Base-by-base conservation (phyloP, 2,888 invertebrate species). In the Euzophera pinguis region DNA sequence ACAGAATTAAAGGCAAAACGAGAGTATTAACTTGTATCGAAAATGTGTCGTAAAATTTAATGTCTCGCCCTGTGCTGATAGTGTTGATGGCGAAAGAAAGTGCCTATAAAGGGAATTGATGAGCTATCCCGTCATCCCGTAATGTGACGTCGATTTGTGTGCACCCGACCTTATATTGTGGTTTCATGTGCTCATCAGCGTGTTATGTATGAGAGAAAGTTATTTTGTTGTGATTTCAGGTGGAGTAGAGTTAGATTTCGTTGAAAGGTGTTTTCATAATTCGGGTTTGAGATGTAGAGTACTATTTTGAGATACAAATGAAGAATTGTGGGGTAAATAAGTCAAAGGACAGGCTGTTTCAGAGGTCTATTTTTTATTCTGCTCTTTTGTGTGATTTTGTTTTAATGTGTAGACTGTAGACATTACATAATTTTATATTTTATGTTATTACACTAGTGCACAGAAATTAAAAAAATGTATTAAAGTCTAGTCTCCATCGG, bases 91-190 rank as follows among this genome's bases (percentile, higher is more conserved):
- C 71, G 59, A 71, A 79, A 79, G 78, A 81, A 82, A 84, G 77
- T 79, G 77, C 71, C 84, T 73, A 84, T 88, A 88, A 88, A 86
- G 74, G 69, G 79, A 81, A 86, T 86, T 87, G 85, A 89, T 86
- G 84, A 79, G 73, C 71, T 69, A 64, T 70, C 65, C 59, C 64
- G 51, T 51, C 51, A 51, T 62, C 63, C 64, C 61, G 65, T 75
- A 72, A 53, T 59, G 64, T 61, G 69, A 67, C 71, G 73, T 66
- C 63, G 65, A 59, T 65, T 58, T 64, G 62, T 65, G 67, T 54
- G 45, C 64, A 66, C 58, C 62, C 57, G 56, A 64, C 68, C 64
- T 69, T 68, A 67, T 69, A 75, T 72, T 71, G 74, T 62, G 64
- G 71, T 51, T 51, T 51, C 35, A 45, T 27, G 47, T 12, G 42